Evolutionary conservation across 2,797 vertebrate species (phyloP).

Genomic region (Tinamus major): DNA sequence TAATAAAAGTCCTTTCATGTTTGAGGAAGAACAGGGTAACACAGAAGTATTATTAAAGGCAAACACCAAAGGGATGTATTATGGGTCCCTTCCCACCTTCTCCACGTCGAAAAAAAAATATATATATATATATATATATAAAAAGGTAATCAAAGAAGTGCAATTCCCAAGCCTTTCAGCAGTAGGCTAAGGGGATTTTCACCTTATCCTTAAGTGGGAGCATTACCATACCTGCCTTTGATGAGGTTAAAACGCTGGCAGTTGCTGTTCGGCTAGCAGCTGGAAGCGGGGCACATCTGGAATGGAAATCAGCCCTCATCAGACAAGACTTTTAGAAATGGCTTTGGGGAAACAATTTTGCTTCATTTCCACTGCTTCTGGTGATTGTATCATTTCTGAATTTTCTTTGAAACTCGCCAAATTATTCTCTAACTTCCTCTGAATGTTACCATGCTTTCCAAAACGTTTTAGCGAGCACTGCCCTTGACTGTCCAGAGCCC

Average conservation of each 20-base stretch:
- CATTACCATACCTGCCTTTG: no score
- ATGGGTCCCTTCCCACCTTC: background rate
- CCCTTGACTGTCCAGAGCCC: background rate
- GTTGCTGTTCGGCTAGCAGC: background rate
- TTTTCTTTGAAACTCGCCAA: background rate
- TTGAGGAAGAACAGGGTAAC: background rate
- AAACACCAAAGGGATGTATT: background rate
- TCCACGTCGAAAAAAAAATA: background rate
- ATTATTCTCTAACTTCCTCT: background rate
- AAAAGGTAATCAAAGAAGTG: background rate
- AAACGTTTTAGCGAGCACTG: background rate
- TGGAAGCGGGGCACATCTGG: background rate
- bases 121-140: no score
- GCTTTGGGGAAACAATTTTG: background rate
- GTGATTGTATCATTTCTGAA: background rate
- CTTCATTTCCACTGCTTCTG: background rate
- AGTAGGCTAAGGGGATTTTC: background rate
- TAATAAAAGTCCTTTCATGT: background rate
- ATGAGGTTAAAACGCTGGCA: background rate
- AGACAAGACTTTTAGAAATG: background rate
- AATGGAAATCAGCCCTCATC: background rate
- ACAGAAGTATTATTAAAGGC: background rate
- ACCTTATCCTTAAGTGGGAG: background rate
- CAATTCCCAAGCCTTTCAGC: background rate
- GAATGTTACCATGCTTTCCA: background rate